Percentiles rank a stretch among this genome's conserved stretches.
Conservation (phyloP, 2,113 vertebrate genomes). For the Vidua chalybeata region DNA sequence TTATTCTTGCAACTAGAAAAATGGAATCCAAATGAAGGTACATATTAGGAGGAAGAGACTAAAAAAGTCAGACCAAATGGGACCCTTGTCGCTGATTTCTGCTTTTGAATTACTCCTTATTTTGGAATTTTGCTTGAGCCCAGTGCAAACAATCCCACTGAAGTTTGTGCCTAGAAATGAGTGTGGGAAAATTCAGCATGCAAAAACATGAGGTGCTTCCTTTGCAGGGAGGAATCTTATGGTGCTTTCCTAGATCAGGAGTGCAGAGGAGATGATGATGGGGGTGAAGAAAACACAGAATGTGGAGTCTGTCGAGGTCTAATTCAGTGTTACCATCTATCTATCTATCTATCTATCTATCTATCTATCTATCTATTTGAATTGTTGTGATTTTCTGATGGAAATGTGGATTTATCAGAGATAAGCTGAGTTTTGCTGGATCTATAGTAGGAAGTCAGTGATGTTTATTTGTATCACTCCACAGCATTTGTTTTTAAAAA, state of each 20-base stretch:
- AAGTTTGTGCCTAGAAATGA: accelerated
- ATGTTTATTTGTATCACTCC: not conserved
- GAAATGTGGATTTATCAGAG: not conserved
- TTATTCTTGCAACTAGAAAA: not conserved
- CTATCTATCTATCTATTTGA: accelerated
- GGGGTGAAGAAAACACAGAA: not conserved
- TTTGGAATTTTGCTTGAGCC: not conserved
- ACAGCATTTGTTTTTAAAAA: not conserved
- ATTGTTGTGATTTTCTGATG: not conserved
- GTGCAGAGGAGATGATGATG: not conserved
- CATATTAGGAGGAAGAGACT: not conserved
- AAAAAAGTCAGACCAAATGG: not conserved
- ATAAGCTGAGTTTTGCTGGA: not conserved
- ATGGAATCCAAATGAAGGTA: not conserved
- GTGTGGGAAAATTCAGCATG: not conserved
- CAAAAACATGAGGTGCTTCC: not conserved
- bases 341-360: not conserved
- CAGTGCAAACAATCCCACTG: not conserved
- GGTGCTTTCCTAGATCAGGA: not conserved
- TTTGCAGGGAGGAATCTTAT: not conserved
- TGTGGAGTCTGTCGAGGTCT: accelerated
- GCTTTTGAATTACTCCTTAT: not conserved
- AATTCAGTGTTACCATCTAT: not conserved
- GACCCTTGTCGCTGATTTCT: accelerated
- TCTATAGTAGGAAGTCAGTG: not conserved